Evolutionary conservation across 1,140 invertebrate species (phyloP), one percentile per base, ranked within the genome.

Genomic region (Elysia chlorotica): DNA sequence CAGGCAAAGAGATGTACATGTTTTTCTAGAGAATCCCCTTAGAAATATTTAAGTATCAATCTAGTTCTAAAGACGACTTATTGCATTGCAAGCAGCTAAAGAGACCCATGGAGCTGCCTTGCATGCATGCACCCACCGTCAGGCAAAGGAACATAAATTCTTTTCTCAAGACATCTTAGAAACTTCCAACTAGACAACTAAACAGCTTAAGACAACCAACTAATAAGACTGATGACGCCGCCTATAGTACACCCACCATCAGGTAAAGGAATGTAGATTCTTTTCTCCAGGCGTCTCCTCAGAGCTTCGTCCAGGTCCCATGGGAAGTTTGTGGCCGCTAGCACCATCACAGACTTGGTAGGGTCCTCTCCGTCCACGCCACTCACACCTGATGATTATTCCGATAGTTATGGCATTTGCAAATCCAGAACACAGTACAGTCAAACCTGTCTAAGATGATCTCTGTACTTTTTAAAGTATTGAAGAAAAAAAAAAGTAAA

Each of bases 251-350:
- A 6, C 71, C 75, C 54, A 93, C 95, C 91, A 82, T 93, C 96
- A 0, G 98, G 98, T 77, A 99, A 89, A n/a, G 98, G 97, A 87
- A 99, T 99, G 88, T 99, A 99, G 83, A 99, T 99, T 76, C 98
- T 91, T 89, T 99, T 99, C 86, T 99, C 98, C 21, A 99, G 89
- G 76, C 98, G 91, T 66, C 98, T 90, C 54, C 97, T 89, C 25
- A 99, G 88, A 33, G 98, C 98, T 88, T 99, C 98, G 87, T 99
- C 98, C 74, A 99, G 95, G 85, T 99, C 97, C 98, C 97, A 99
- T 2, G 98, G 98, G 87, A 99, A 99, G 89, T 99, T 99, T 0
- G 98, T 99, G 14, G 98, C 98, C 10, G 97, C 98, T 77, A 99
- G 88, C 31, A 99, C 97, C 95, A 99, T 98, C 0, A 99, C 96